phyloP scores from a whole-genome alignment of 2,888 invertebrate genomes.

The Philereme vetulata region DNA sequence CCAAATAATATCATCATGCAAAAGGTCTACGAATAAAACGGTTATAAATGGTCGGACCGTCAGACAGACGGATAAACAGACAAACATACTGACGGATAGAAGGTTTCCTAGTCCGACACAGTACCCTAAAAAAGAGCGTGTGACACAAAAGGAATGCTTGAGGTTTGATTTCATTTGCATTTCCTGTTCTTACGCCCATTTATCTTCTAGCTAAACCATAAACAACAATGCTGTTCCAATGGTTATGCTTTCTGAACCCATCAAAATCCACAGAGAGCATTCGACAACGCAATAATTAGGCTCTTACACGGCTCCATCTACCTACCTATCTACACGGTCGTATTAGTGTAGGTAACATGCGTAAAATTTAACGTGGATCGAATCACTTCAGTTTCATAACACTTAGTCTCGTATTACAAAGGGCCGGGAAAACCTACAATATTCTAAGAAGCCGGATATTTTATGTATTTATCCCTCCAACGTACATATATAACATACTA shows the following conservation, averaged over 20 bases:
- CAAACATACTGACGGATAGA: too few relatives aligned
- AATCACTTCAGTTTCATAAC: constrained; percentile 4
- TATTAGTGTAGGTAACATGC: constrained; percentile 11
- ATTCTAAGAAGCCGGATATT: too few relatives aligned
- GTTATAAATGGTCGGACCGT: too few relatives aligned
- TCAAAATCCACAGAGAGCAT: background rate
- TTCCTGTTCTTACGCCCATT: background rate
- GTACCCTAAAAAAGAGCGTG: background rate
- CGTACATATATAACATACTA: background rate
- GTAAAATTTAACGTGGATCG: constrained; percentile 17
- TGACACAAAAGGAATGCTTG: background rate
- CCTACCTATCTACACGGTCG: background rate
- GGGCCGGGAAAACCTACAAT: background rate
- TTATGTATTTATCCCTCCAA: too few relatives aligned
- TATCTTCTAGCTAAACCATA: background rate
- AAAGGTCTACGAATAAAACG: too few relatives aligned
- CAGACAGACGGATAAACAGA: too few relatives aligned
- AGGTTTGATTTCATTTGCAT: background rate
- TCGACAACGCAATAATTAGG: background rate
- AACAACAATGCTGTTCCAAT: background rate
- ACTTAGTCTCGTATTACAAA: background rate
- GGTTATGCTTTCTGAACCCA: too few relatives aligned
- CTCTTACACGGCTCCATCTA: background rate
- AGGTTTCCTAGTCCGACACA: too few relatives aligned
- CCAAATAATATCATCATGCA: too few relatives aligned